Evolutionary conservation across 2,113 vertebrate genomes (phyloP), one percentile per base, ranked within the genome.

Genomic region (Ailuropoda melanoleuca): DNA sequence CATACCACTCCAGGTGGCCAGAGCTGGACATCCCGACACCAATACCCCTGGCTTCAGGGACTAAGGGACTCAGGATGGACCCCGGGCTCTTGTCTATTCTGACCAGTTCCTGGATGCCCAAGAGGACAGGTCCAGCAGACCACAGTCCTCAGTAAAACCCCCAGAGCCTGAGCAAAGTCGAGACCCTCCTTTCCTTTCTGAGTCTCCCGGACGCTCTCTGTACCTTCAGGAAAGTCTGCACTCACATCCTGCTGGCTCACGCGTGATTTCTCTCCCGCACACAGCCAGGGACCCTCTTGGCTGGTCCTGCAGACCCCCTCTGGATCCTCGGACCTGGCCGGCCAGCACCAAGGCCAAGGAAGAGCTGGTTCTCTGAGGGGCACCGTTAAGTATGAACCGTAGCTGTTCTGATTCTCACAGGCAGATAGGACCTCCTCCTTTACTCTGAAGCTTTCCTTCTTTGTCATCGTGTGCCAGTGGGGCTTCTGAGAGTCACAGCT

Each of bases 401-500:
- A 14, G 24, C 31, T 37, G 12, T 11, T 75, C 34, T 39, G 31
- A 77, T 55, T 58, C 86, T 37, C 34, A n/a, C n/a, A n/a, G n/a
- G n/a, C n/a, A 53, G 60, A 4, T 12, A 12, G 17, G 23, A 10
- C 2, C 6, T 26, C 26, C 4, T 23, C n/a, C 21, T 66, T 66
- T 4, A 39, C 12, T 68, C 26, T 37, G 43, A 89, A 55, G 19
- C 8, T 26, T 39, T 62, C 15, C 34, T 17, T 72, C 15, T 0
- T 62, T 26, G 24, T 17, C 8, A 15, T 21, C 3, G 3, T 6
- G 1, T 13, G 46, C 56, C 4, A 31, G 9, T 9, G 0, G 11
- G 29, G 5, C 14, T 88, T 15, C 43, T 3, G 5, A 29, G 10
- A 53, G 13, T 21, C 55, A 56, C 4, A 3, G 2, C 2, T 6